Conservation (phyloP, 2,888 invertebrate species). For the Copidosoma aretas region DNA sequence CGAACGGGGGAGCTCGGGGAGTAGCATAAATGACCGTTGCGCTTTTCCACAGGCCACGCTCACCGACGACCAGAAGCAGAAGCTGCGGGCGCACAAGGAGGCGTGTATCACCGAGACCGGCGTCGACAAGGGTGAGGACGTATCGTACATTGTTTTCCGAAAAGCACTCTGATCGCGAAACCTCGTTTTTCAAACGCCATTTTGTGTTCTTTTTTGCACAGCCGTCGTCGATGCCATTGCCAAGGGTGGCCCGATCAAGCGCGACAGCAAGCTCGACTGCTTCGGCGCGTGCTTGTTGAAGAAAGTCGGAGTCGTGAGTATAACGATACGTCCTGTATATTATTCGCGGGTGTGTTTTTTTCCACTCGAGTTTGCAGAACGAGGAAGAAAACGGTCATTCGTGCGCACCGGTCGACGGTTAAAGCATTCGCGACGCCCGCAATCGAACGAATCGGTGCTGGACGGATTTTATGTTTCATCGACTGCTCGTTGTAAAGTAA, state of each 20-base stretch:
- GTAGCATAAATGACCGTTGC: too few species aligned
- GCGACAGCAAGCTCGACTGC: constrained; percentile 51
- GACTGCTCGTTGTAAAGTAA: too few species aligned
- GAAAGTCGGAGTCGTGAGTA: constrained; percentile 53
- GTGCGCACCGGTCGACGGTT: too few species aligned
- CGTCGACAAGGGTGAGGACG: constrained; percentile 48
- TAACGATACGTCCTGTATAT: too few species aligned
- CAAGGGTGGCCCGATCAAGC: constrained; percentile 42
- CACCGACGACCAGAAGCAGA: constrained; percentile 45
- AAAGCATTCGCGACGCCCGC: too few species aligned
- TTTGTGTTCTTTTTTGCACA: constrained; percentile 30
- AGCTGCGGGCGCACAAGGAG: constrained; percentile 45
- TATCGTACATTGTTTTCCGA: constrained; percentile 16
- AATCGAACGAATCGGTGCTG: too few species aligned
- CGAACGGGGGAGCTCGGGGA: too few species aligned
- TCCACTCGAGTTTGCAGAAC: too few species aligned
- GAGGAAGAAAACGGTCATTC: too few species aligned
- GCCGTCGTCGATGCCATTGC: constrained; percentile 48
- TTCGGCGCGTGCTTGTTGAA: constrained; percentile 53
- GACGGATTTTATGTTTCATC: too few species aligned
- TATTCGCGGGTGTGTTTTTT: too few species aligned
- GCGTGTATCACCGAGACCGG: constrained; percentile 49
- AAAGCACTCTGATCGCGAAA: not conserved
- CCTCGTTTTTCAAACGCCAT: not conserved
- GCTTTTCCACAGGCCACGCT: constrained; percentile 28